Base-by-base conservation (phyloP, 2,797 vertebrate genomes). In the Trachurus trachurus region DNA sequence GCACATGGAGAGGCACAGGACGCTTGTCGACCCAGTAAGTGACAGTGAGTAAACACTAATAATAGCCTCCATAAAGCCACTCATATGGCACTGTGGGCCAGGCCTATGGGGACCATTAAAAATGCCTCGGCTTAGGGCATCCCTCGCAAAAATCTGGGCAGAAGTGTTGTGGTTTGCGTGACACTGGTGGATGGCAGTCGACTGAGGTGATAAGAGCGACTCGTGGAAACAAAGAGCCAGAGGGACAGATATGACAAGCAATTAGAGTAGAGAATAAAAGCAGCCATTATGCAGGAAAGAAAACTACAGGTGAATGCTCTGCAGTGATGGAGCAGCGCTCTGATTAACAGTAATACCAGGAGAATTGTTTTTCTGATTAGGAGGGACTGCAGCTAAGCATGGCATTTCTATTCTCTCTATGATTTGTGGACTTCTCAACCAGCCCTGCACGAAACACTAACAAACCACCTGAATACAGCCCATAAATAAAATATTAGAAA, bases 31-130 rank as follows among this genome's bases (percentile, higher is more conserved):
- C 88, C 88, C 83, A 75, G 79, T 89, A 88, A 93, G 90, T 88
- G 88, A 89, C 90, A 90, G 91, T 83, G 89, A 91, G 92, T 94
- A 94, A 94, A 94, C 93, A 94, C 92, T 93, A 94, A 94, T 94
- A 94, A 94, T 90, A 92, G 92, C 89, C 85, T 91, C 91, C 90
- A 94, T 93, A 94, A 95, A 94, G 89, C 88, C 86, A 74, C 88
- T 94, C 89, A 70, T 87, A 85, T 89, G 85, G 92, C 81, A 77
- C 83, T 76, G 85, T 83, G 85, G 89, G 92, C 91, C 87, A 82
- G 74, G 91, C 86, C 91, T 82, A 53, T 40, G 40, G 91, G 92
- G 91, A 86, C 88, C 87, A 90, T 94, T 94, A 93, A 93, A 91
- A 91, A 89, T 62, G 86, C 73, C 64, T 61, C 26, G 78, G 84